Percentiles rank a stretch among this genome's conserved stretches.
Evolutionary conservation across 2,113 vertebrate genomes (phyloP).

Genomic region (Mirza zaza): DNA sequence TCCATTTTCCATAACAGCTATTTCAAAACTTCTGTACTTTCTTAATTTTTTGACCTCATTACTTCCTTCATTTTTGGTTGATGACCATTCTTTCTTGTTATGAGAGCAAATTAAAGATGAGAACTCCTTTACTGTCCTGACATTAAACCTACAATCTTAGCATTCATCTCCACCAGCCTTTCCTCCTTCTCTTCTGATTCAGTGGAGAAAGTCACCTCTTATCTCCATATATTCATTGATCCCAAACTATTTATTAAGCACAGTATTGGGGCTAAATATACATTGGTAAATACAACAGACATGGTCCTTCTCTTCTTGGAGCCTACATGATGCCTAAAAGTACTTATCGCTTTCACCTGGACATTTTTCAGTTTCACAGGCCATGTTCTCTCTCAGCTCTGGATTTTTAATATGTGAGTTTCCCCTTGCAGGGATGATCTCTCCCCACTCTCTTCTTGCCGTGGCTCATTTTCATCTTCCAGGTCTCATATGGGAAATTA

Average conservation of each 20-base stretch:
- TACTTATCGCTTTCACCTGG: neutral
- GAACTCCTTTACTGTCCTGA: neutral
- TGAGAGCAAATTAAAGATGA: neutral
- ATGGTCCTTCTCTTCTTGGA: neutral
- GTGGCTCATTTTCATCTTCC: neutral
- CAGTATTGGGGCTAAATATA: neutral
- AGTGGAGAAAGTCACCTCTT: neutral
- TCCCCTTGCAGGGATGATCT: neutral
- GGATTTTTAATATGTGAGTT: neutral
- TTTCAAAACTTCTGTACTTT: neutral
- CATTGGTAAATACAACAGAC: neutral
- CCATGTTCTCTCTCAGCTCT: neutral
- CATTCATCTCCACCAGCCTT: neutral
- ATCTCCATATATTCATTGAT: neutral
- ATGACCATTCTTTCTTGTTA: neutral
- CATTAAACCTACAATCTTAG: neutral
- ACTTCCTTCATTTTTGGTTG: neutral
- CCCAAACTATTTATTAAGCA: neutral
- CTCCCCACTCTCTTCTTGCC: neutral
- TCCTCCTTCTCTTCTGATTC: neutral
- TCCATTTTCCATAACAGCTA: neutral
- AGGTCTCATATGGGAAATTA: neutral
- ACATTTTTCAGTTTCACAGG: neutral
- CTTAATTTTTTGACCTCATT: neutral
- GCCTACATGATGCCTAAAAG: neutral